phyloP scores from a whole-genome alignment of 2,888 invertebrate genomes.

The Ptychoptera contaminata region DNA sequence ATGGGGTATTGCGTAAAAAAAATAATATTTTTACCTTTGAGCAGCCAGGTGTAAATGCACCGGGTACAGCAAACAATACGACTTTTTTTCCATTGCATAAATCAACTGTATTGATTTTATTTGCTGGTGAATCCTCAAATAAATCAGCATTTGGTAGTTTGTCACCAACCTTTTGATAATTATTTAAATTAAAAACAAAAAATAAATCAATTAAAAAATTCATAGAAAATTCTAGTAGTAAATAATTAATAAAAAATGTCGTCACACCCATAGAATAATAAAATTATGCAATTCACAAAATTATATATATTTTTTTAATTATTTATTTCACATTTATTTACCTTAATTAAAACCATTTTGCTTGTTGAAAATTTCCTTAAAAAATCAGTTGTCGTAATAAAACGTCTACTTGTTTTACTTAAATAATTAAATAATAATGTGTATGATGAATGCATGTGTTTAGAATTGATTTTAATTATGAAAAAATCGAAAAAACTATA shows the following conservation, averaged over 20 bases:
- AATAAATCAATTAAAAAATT: slow-evolving; percentile 3
- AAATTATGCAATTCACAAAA: neutral
- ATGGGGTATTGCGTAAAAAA: neutral
- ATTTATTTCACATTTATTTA: slow-evolving; percentile 12
- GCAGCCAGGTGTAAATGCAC: slow-evolving; percentile 90
- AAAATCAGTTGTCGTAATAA: neutral
- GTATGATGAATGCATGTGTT: slow-evolving; percentile 1
- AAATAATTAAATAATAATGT: neutral
- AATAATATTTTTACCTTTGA: slow-evolving; percentile 59
- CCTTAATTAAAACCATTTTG: slow-evolving; percentile 26
- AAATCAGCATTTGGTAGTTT: slow-evolving; percentile 61
- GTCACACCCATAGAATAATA: too few relatives aligned
- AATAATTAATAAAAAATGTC: neutral
- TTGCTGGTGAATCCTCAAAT: slow-evolving; percentile 72
- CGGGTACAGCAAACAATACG: slow-evolving; percentile 80
- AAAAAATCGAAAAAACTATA: neutral
- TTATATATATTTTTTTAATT: neutral
- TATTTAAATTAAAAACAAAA: slow-evolving; percentile 1
- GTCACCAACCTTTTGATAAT: slow-evolving; percentile 61
- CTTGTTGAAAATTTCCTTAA: slow-evolving; percentile 17
- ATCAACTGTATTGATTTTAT: slow-evolving; percentile 65
- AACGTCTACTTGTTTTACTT: neutral
- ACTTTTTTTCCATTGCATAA: slow-evolving; percentile 64
- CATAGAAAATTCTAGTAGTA: neutral
- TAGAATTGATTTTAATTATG: neutral